phyloP scores from a whole-genome alignment of 2,888 invertebrate species.

The Doris montereyensis region DNA sequence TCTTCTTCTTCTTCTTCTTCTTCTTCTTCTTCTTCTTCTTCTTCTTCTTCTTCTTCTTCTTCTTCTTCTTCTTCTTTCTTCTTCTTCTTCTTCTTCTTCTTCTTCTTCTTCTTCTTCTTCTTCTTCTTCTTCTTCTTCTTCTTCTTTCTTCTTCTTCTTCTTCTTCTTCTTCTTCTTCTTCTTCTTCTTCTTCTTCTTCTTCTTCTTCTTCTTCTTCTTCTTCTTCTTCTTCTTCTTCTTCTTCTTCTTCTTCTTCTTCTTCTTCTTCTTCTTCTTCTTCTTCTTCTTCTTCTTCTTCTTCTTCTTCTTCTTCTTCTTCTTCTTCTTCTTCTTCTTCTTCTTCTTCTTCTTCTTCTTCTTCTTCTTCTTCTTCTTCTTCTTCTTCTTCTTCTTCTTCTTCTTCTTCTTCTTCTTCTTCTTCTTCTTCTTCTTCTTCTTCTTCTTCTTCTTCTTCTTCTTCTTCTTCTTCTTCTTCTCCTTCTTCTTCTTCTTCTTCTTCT shows the following conservation, averaged over 20 bases:
- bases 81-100: background rate
- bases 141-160: slow-evolving; percentile 33
- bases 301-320: slow-evolving; percentile 5
- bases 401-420: slow-evolving; percentile 1
- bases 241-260: background rate
- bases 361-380: slow-evolving; percentile 9
- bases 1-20: background rate
- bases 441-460: slow-evolving; percentile 23
- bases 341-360: slow-evolving; percentile 16
- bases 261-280: background rate
- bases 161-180: background rate
- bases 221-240: no score
- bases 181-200: background rate
- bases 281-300: slow-evolving; percentile 6
- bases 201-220: background rate
- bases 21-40: background rate
- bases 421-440: background rate
- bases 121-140: slow-evolving; percentile 83
- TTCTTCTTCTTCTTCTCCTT: slow-evolving; percentile 8
- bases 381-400: background rate
- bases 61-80: background rate
- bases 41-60: background rate
- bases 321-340: background rate
- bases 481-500: background rate
- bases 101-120: slow-evolving; percentile 74